phyloP scores from a whole-genome alignment of 2,888 invertebrate species.

The Drosophila macrothrix region DNA sequence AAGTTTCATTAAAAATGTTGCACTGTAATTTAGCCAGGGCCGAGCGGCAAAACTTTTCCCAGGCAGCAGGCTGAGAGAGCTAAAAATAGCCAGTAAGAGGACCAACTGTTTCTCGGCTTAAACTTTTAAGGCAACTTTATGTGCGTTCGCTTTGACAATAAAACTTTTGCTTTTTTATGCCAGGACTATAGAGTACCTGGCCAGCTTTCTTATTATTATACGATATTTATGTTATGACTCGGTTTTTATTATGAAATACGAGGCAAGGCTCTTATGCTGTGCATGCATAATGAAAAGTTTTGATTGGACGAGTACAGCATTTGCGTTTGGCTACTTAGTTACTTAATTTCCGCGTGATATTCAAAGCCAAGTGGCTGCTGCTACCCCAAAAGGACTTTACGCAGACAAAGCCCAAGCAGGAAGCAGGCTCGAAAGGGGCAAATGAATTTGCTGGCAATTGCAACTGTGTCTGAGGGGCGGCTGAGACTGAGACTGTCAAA shows the following conservation, averaged over 20 bases:
- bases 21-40: slow-evolving; percentile 69
- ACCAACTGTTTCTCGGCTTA: slow-evolving; percentile 46
- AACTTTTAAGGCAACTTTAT: slow-evolving; percentile 78
- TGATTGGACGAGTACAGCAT: slow-evolving; percentile 56
- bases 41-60: slow-evolving; percentile 40
- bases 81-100: slow-evolving; percentile 65
- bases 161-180: slow-evolving; percentile 67
- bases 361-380: slow-evolving; percentile 52
- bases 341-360: slow-evolving; percentile 77
- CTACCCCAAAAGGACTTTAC: slow-evolving; percentile 25
- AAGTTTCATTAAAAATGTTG: slow-evolving; percentile 79
- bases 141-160: slow-evolving; percentile 72
- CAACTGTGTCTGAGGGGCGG: slow-evolving; percentile 13
- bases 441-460: slow-evolving; percentile 35
- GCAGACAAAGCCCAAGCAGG: slow-evolving; percentile 21
- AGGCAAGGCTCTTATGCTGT: slow-evolving; percentile 28
- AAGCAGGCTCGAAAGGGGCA: slow-evolving; percentile 4
- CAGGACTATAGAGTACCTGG: slow-evolving; percentile 17
- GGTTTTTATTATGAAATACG: slow-evolving; percentile 65
- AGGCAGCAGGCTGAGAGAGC: slow-evolving; percentile 32
- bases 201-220: slow-evolving; percentile 30
- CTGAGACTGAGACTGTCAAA: slow-evolving; percentile 68
- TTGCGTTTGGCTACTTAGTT: slow-evolving; percentile 71
- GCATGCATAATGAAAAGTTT: slow-evolving; percentile 71
- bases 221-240: slow-evolving; percentile 62